These are phyloP conservation scores for Holothuria glaberrima DNA, from an alignment of 35 echinoderm and acorn worm genomes.

Conservation along the genomic window DNA sequence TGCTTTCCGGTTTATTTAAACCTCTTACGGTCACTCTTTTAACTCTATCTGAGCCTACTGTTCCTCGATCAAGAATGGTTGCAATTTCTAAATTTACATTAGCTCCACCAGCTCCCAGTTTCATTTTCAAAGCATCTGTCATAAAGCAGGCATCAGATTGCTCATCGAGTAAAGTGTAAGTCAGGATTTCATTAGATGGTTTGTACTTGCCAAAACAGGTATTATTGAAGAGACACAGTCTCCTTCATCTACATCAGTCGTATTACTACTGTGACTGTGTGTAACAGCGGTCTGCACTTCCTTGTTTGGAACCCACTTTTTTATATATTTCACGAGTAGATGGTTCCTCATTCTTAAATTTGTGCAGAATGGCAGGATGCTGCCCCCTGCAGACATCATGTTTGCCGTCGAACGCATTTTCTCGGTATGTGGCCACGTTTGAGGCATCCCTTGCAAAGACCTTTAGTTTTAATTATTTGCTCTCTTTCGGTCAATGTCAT, in stretches of 20 bases:
- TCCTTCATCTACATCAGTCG: not conserved
- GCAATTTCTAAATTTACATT: no score
- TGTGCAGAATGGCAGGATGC: constrained; percentile 52
- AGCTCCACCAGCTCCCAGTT: no score
- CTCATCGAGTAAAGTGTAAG: constrained; percentile 2
- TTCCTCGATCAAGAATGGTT: no score
- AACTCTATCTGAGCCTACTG: constrained; percentile 54
- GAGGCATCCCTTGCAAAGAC: no score
- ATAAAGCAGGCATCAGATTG: no score
- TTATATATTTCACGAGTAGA: not conserved
- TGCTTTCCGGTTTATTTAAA: constrained; percentile 26
- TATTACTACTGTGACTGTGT: not conserved
- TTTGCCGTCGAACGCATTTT: not conserved
- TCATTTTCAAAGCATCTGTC: no score
- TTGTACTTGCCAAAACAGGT: constrained; percentile 13
- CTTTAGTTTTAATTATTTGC: constrained; percentile 25
- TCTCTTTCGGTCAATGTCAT: constrained; percentile 19
- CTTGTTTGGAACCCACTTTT: not conserved
- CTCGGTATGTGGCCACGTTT: constrained; percentile 21
- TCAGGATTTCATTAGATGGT: constrained; percentile 24
- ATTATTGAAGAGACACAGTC: constrained; percentile 13
- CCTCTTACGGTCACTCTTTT: constrained; percentile 53
- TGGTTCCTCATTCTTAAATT: constrained; percentile 6
- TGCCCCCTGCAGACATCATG: constrained; percentile 30
- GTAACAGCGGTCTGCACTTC: no score